A percentile compares a stretch with the other conserved stretches of the same genome.
Evolutionary conservation across 2,797 vertebrate species (phyloP).

Genomic region (Neomorphus geoffroyi): DNA sequence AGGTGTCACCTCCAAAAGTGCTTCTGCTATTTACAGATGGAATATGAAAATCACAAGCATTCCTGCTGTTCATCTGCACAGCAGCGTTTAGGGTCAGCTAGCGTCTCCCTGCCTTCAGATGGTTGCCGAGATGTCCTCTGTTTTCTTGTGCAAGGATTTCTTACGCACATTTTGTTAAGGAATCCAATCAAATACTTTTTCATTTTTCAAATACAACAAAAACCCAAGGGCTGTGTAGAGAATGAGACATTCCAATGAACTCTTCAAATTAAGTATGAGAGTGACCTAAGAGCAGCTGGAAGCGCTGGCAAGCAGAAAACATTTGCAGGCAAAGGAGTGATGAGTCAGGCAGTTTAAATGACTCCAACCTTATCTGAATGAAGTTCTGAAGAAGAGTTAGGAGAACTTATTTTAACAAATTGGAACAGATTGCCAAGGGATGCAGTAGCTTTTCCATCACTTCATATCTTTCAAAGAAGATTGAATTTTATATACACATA

Average conservation of each 20-base stretch:
- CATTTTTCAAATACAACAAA: background rate
- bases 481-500: slow-evolving; percentile 17
- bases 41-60: background rate
- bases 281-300: background rate
- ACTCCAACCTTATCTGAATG: slow-evolving; percentile 31
- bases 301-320: background rate
- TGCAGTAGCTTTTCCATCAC: slow-evolving; percentile 19
- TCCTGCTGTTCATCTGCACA: background rate
- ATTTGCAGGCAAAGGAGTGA: slow-evolving; percentile 7
- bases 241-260: background rate
- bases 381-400: slow-evolving; percentile 10
- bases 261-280: background rate
- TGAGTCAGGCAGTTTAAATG: slow-evolving; percentile 24
- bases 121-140: background rate
- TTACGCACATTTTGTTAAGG: background rate
- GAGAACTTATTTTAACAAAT: slow-evolving; percentile 33
- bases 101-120: background rate
- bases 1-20: fast-evolving
- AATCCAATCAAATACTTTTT: background rate
- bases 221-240: background rate
- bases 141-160: background rate
- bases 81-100: background rate
- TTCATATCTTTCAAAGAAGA: slow-evolving; percentile 35
- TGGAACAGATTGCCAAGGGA: slow-evolving; percentile 12
- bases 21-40: background rate